A percentile compares a stretch with the other conserved stretches of the same genome.
phyloP scores from a whole-genome alignment of 2,888 invertebrate species.

The Noctuana brunneofusca region DNA sequence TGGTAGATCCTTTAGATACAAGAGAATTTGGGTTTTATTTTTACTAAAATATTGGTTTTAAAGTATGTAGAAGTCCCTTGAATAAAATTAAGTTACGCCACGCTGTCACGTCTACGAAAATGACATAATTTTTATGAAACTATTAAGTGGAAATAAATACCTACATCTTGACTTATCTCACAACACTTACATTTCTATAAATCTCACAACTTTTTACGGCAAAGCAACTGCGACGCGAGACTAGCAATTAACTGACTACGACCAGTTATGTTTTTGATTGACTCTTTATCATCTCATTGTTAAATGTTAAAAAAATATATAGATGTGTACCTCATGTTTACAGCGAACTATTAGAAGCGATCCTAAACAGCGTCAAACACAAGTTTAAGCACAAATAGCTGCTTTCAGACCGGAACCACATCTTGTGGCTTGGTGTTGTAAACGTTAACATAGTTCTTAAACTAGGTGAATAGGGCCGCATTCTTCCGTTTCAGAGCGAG shows the following conservation, averaged over 20 bases:
- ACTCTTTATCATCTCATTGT: too few species aligned
- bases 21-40: neutral
- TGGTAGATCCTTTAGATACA: neutral
- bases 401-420: slow-evolving; percentile 9
- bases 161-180: too few species aligned
- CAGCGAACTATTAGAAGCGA: neutral
- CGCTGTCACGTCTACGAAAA: too few species aligned
- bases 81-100: neutral
- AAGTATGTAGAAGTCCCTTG: neutral
- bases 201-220: too few species aligned
- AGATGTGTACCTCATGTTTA: neutral
- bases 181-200: too few species aligned
- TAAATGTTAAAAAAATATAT: too few species aligned
- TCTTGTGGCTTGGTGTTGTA: slow-evolving; percentile 13
- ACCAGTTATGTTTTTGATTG: too few species aligned
- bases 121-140: too few species aligned
- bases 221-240: too few species aligned
- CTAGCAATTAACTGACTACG: too few species aligned
- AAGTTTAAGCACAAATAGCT: slow-evolving; percentile 12
- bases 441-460: slow-evolving; percentile 22
- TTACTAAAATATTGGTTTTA: neutral
- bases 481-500: slow-evolving; percentile 15
- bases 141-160: too few species aligned
- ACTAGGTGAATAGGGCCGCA: slow-evolving; percentile 25
- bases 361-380: slow-evolving; percentile 6